Base-by-base conservation (phyloP, 2,888 invertebrate genomes). In the Trichopoda pennipes region DNA sequence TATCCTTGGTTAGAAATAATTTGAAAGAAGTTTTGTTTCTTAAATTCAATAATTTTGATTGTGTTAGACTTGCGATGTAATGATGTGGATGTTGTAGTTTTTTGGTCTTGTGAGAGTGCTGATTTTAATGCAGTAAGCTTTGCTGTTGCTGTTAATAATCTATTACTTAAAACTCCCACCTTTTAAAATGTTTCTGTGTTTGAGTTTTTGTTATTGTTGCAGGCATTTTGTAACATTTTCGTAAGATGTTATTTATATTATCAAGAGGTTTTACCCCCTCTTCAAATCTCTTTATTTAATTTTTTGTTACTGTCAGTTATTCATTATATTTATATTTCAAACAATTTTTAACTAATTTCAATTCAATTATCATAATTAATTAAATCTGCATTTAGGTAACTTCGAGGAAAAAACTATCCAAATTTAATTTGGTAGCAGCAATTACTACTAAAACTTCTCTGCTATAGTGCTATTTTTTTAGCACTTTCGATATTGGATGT, bases 301-400 rank as follows among this genome's bases (percentile, higher is more conserved):
- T 76, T 47, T 53, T 28, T 23, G 23, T 7, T 14, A 44, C 44
- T 35, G 32, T 38, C 61, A 60, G 28, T 44, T 21, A 58, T 42
- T 55, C 23, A 61, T n/a, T n/a, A n/a, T n/a, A n/a, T 28, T 38
- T 19, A 17, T 42, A 19, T n/a, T 28, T 74, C 49, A 63, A 51
- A 38, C 19, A 38, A 55, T 74, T 2, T 28, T 64, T 78, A 64
- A 72, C 72, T 70, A 66, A 68, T 38, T 72, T 68, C 68, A 75
- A 82, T 82, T 68, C 61, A 82, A 79, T 82, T 79, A 72, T 75
- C 82, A 82, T 82, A 79, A 79, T 82, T 82, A 82, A 79, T 79
- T 75, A 38, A 49, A 61, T 56, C 28, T n/a, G 56, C 63, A 3
- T 3, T 28, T 28, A 28, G 3, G 23, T 4, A 3, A 28, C 3